Percentiles rank a stretch among this genome's conserved stretches.
phyloP scores from a whole-genome alignment of 2,888 invertebrate genomes.

The Thecophora atra region DNA sequence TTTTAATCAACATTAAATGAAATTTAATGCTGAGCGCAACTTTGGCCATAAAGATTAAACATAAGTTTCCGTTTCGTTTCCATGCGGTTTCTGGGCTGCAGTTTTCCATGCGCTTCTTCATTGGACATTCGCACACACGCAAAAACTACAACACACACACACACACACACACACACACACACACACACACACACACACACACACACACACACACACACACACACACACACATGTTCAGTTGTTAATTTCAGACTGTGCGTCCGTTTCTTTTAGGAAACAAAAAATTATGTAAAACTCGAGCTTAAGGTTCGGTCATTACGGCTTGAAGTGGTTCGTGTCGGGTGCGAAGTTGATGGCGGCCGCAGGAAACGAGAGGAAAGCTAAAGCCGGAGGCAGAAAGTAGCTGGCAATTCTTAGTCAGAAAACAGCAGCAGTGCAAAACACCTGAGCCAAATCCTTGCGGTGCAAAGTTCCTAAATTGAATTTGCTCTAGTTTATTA shows the following conservation, averaged over 20 bases:
- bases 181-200: too few species aligned
- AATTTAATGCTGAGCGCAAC: background rate
- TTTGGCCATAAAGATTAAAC: conserved; percentile 16
- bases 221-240: too few species aligned
- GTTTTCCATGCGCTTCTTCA: background rate
- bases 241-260: background rate
- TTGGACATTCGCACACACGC: too few species aligned
- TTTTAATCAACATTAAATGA: conserved; percentile 23
- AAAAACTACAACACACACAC: background rate
- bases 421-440: background rate
- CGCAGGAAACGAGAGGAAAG: too few species aligned
- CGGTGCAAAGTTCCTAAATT: conserved; percentile 27
- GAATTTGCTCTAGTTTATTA: conserved; percentile 46
- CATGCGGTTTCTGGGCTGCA: background rate
- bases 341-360: background rate
- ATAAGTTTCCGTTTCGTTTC: conserved; percentile 18
- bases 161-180: background rate
- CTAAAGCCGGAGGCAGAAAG: too few species aligned
- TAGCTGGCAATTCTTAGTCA: too few species aligned
- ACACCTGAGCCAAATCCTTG: conserved; percentile 20
- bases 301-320: conserved; percentile 15
- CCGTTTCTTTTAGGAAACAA: background rate
- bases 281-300: background rate
- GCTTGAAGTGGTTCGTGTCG: background rate
- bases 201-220: background rate